phyloP scores from a whole-genome alignment of 2,797 vertebrate species.

The Lutjanus campechanus region DNA sequence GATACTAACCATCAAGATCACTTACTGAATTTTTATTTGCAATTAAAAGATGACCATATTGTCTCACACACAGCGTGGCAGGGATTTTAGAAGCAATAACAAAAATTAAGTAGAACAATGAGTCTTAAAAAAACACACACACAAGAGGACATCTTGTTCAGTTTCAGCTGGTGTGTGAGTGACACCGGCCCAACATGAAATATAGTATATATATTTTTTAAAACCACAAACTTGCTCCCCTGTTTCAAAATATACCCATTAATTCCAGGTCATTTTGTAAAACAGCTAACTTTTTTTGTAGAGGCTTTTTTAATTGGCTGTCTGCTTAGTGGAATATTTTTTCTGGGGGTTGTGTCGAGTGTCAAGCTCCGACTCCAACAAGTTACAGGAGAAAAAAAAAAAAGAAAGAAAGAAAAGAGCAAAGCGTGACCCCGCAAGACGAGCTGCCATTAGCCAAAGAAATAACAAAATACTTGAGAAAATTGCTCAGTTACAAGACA shows the following conservation, averaged over 20 bases:
- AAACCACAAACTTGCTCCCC: not conserved
- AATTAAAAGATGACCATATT: not conserved
- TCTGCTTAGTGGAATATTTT: conserved; percentile 37
- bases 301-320: conserved; percentile 56
- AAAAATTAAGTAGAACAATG: not conserved
- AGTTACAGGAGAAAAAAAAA: conserved; percentile 14
- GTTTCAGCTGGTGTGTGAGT: not conserved
- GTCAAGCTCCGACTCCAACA: conserved; percentile 38
- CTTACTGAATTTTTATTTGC: not conserved
- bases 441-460: conserved; percentile 16
- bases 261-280: conserved; percentile 30
- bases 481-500: conserved; percentile 9
- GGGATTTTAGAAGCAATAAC: not conserved
- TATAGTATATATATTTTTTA: not conserved
- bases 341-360: conserved; percentile 24
- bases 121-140: not conserved
- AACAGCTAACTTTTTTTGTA: conserved; percentile 5
- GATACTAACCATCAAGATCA: no score
- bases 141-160: not conserved
- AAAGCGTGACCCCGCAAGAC: conserved; percentile 18
- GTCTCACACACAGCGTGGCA: not conserved
- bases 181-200: not conserved
- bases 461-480: conserved; percentile 45
- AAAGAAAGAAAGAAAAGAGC: conserved; percentile 19
- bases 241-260: conserved; percentile 12